A percentile compares a stretch with the other conserved stretches of the same genome.
Conservation (phyloP, 2,888 invertebrate genomes). For the Spodoptera exigua region DNA sequence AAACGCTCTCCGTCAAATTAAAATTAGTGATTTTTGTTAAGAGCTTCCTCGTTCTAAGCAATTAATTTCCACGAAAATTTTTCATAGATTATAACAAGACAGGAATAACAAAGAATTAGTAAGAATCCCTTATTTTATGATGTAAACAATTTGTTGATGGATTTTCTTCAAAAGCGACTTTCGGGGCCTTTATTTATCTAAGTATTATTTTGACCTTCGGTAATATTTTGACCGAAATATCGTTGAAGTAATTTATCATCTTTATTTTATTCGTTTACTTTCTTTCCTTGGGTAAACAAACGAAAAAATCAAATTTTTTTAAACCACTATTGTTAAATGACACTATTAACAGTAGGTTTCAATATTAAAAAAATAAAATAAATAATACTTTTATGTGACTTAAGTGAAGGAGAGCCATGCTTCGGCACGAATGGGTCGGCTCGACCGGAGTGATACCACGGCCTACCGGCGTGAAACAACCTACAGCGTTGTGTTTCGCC, state of each 20-base stretch:
- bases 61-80: not conserved
- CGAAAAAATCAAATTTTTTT: too few species aligned
- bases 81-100: slow-evolving; percentile 3
- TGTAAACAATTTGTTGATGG: slow-evolving; percentile 47
- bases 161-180: slow-evolving; percentile 40
- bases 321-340: not conserved
- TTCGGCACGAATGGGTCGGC: too few species aligned
- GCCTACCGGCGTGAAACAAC: too few species aligned
- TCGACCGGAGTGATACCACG: too few species aligned
- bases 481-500: too few species aligned
- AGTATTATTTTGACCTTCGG: slow-evolving; percentile 31
- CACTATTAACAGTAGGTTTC: too few species aligned
- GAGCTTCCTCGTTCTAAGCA: not conserved
- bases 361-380: too few species aligned
- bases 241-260: slow-evolving; percentile 54
- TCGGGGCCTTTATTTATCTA: slow-evolving; percentile 23
- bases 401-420: too few species aligned
- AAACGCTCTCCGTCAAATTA: too few species aligned
- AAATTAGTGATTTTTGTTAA: too few species aligned
- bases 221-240: slow-evolving; percentile 25
- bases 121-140: slow-evolving; percentile 27
- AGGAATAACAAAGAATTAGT: slow-evolving; percentile 8
- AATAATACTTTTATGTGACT: too few species aligned
- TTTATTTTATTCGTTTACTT: slow-evolving; percentile 25
- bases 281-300: too few species aligned